Base-by-base conservation (phyloP, 2,888 invertebrate genomes). In the Torymus auratus region DNA sequence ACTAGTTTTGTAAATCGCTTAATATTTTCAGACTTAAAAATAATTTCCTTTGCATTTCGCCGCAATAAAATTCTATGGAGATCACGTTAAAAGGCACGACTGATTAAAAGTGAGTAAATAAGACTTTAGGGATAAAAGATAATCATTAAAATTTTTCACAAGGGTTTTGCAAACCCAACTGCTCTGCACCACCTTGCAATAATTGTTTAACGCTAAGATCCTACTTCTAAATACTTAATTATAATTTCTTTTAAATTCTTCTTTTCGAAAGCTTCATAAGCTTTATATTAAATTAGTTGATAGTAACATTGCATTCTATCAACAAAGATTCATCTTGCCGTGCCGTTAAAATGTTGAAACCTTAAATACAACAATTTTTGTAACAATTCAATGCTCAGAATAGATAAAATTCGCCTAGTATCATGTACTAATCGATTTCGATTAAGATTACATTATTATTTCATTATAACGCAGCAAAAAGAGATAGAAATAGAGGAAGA, bases 61-160 rank as follows among this genome's bases (percentile, higher is more conserved):
- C 84, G 82, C 85, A 87, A 88, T 88, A 87, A 88, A 89, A 89
- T 28, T 86, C 84, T 86, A 85, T 85, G 84, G 83, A 84, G 85
- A 70, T 82, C 85, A 87, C 81, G 82, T 88, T 88, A 89, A 88
- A 89, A 89, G 89, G 89, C 89, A 89, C 89, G 87, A 87, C 88
- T 86, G 85, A 88, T 88, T 89, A 87, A 88, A 89, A 88, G 73
- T 86, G 85, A 84, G 78, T 86, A 87, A 88, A 88, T 84, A 84
- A 87, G 84, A 86, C 80, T 84, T 85, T 83, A 61, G 65, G 82
- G 84, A 85, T 87, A 87, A 88, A 88, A 86, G 84, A 86, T 85
- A 84, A 84, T 85, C 76, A 82, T 87, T 86, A 86, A 87, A 86
- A 88, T 74, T 69, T 76, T 56, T 73, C 50, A 68, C 77, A 76